Conservation (phyloP, 2,888 invertebrate species). For the Hemithea aestivaria region DNA sequence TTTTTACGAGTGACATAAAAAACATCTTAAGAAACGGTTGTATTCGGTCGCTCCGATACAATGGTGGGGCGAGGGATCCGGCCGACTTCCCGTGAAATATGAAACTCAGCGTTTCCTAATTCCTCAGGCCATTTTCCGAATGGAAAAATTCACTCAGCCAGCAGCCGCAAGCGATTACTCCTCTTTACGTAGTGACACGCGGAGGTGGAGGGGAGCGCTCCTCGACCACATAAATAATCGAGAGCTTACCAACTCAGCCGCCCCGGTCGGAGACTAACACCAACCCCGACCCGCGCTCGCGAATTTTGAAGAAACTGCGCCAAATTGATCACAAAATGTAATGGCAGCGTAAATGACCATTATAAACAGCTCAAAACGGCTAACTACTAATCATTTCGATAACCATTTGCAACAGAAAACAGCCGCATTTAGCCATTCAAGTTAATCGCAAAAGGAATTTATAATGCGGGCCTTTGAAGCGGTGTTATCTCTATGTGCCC, state of each 20-base stretch:
- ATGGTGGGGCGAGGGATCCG: slow-evolving; percentile 31
- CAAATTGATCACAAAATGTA: slow-evolving; percentile 56
- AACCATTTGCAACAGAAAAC: slow-evolving; percentile 18
- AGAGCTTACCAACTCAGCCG: slow-evolving; percentile 63
- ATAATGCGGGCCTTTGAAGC: slow-evolving; percentile 2
- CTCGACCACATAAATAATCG: slow-evolving; percentile 69
- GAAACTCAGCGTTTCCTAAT: slow-evolving; percentile 59
- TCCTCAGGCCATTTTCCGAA: slow-evolving; percentile 66
- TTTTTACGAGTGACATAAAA: slow-evolving; percentile 64
- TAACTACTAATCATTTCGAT: slow-evolving; percentile 19
- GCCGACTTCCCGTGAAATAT: slow-evolving; percentile 54
- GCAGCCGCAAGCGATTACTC: slow-evolving; percentile 68
- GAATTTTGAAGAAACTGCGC: slow-evolving; percentile 56
- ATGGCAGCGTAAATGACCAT: slow-evolving; percentile 42
- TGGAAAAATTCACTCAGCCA: slow-evolving; percentile 68
- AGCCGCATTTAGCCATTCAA: slow-evolving; percentile 19
- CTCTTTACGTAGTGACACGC: slow-evolving; percentile 62
- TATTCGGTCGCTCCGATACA: slow-evolving; percentile 31
- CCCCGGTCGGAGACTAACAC: slow-evolving; percentile 21
- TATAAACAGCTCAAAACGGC: slow-evolving; percentile 20
- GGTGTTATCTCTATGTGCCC: slow-evolving; percentile 7
- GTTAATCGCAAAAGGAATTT: slow-evolving; percentile 2
- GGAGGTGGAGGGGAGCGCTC: slow-evolving; percentile 39
- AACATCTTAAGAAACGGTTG: slow-evolving; percentile 46
- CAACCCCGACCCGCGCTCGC: slow-evolving; percentile 29